phyloP scores from a whole-genome alignment of 2,888 invertebrate genomes.

The Eurois occulta region DNA sequence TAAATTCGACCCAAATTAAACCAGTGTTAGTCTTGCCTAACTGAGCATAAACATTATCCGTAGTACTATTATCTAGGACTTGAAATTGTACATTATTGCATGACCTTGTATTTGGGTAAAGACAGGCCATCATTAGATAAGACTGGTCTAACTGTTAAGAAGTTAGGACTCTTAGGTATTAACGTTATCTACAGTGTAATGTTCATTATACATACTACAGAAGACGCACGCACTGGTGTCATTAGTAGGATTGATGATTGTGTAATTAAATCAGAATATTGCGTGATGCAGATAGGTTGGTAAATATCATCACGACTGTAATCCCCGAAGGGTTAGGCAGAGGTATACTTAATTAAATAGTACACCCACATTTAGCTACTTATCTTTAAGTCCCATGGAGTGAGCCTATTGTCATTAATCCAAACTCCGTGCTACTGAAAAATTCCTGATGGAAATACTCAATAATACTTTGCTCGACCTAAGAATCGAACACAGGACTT shows the following conservation, averaged over 20 bases:
- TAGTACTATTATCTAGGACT: not conserved
- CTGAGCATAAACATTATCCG: not conserved
- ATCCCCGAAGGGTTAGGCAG: too few relatives aligned
- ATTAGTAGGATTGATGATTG: not conserved
- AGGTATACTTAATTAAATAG: too few relatives aligned
- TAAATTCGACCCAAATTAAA: not conserved
- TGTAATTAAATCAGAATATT: not conserved
- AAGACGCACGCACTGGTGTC: too few relatives aligned
- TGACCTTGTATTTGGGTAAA: not conserved
- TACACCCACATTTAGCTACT: too few relatives aligned
- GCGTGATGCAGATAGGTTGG: not conserved
- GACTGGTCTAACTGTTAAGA: not conserved
- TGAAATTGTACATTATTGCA: slow-evolving; percentile 5
- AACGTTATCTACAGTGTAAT: not conserved
- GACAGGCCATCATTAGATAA: not conserved
- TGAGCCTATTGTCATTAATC: too few relatives aligned
- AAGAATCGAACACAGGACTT: too few relatives aligned
- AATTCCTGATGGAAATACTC: too few relatives aligned
- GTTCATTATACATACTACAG: not conserved
- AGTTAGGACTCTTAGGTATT: not conserved
- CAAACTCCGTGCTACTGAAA: too few relatives aligned
- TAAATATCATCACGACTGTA: too few relatives aligned
- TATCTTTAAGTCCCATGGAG: too few relatives aligned
- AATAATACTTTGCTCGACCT: too few relatives aligned
- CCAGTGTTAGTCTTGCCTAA: not conserved